Percentiles rank a stretch among this genome's conserved stretches.
phyloP scores from a whole-genome alignment of 2,797 vertebrate species.

The Dallia pectoralis region DNA sequence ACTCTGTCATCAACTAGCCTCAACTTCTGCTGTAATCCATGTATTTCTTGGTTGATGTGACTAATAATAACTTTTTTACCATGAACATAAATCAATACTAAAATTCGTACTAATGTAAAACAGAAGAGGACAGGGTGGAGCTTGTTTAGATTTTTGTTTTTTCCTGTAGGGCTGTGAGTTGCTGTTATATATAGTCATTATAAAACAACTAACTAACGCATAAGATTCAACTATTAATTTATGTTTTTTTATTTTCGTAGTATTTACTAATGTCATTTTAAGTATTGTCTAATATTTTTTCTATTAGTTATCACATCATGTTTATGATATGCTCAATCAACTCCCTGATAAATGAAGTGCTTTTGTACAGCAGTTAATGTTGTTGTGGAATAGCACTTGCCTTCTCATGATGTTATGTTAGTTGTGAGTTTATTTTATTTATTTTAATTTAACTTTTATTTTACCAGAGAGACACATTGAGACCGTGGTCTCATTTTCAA shows the following conservation, averaged over 20 bases:
- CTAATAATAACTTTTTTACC: conserved; percentile 42
- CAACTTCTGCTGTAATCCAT: not conserved
- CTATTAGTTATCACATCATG: conserved; percentile 55
- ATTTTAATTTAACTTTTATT: no score
- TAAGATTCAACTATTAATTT: not conserved
- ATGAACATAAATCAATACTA: conserved; percentile 51
- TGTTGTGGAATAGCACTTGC: not conserved
- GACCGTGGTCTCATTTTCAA: no score
- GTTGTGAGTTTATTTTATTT: no score
- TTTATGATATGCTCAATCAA: conserved; percentile 26
- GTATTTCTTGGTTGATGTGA: conserved; percentile 20
- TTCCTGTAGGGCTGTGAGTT: conserved; percentile 26
- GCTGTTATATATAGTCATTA: conserved; percentile 23
- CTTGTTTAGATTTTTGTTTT: conserved; percentile 8
- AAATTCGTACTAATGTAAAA: conserved; percentile 50
- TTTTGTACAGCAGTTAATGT: conserved; percentile 21
- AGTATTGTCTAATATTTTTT: conserved; percentile 36
- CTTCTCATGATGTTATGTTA: conserved; percentile 1
- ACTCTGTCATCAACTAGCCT: not conserved
- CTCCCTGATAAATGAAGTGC: conserved; percentile 27
- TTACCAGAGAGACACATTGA: no score
- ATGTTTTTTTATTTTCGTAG: not conserved
- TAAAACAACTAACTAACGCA: not conserved
- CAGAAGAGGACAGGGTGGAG: conserved; percentile 24
- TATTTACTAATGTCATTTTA: conserved; percentile 40